Conservation (phyloP, 2,888 invertebrate species). For the Augiades crinisus region DNA sequence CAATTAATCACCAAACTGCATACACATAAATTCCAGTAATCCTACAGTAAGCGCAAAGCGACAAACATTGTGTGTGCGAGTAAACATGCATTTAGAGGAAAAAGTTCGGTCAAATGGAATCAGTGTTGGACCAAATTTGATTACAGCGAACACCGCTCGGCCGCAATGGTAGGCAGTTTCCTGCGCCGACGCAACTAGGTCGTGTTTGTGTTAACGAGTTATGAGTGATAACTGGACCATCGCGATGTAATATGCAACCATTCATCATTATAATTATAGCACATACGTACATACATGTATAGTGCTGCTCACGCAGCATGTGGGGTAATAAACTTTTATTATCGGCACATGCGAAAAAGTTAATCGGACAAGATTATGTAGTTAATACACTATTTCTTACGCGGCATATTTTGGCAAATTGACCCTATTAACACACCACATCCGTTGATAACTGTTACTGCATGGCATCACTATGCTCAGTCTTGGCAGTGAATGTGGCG, state of each 20-base stretch:
- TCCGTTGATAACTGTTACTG: slow-evolving; percentile 58
- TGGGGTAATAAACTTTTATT: slow-evolving; percentile 1
- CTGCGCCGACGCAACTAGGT: slow-evolving; percentile 60
- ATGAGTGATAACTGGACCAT: slow-evolving; percentile 46
- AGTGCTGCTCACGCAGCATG: not conserved
- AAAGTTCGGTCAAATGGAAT: slow-evolving; percentile 5
- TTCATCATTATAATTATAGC: slow-evolving; percentile 19
- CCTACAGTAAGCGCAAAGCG: no score
- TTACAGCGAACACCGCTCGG: slow-evolving; percentile 63
- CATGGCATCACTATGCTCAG: slow-evolving; percentile 66
- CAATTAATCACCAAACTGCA: no score
- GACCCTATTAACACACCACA: no score
- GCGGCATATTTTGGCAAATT: no score
- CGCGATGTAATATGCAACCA: slow-evolving; percentile 32
- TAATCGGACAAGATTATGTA: no score
- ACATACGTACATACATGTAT: not conserved
- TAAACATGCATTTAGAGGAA: not conserved
- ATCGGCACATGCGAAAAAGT: slow-evolving; percentile 1
- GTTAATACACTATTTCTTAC: no score
- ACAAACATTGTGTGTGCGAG: no score
- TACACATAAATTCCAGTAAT: no score
- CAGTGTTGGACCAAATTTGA: slow-evolving; percentile 60
- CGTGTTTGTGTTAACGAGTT: slow-evolving; percentile 53
- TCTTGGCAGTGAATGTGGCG: slow-evolving; percentile 60
- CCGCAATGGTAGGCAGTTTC: slow-evolving; percentile 64